Evolutionary conservation across 2,113 vertebrate genomes (phyloP).

Genomic region (Elephas maximus): DNA sequence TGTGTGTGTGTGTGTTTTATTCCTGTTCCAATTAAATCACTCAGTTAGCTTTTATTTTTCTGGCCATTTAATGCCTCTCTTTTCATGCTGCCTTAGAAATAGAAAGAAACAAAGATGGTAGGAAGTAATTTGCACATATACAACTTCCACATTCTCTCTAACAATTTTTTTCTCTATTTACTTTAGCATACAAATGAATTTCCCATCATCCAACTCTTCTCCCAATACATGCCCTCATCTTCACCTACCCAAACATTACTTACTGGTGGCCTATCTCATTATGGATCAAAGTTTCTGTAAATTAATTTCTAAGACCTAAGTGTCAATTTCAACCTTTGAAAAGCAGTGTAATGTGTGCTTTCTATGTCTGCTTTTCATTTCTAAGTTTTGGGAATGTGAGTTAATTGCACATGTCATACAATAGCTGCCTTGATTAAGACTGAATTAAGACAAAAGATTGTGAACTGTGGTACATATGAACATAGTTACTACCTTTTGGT

Average conservation of each 20-base stretch:
- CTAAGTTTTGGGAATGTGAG: background rate
- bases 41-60: background rate
- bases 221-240: background rate
- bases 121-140: background rate
- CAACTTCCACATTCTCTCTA: background rate
- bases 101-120: background rate
- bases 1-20: background rate
- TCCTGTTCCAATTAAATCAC: slow-evolving; percentile 27
- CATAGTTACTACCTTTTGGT: background rate
- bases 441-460: background rate
- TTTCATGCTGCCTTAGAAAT: slow-evolving; percentile 1
- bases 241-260: background rate
- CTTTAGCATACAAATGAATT: background rate
- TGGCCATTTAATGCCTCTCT: background rate
- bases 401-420: background rate
- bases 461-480: background rate
- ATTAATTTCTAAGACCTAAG: background rate
- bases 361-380: background rate
- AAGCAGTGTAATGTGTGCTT: background rate
- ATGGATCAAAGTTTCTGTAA: background rate
- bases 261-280: background rate
- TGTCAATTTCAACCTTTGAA: background rate
- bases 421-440: background rate
- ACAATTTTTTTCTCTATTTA: background rate
- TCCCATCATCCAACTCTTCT: background rate